Percentiles rank a stretch among this genome's conserved stretches.
Conservation (phyloP, 2,888 invertebrate species). For the Elmis aenea region DNA sequence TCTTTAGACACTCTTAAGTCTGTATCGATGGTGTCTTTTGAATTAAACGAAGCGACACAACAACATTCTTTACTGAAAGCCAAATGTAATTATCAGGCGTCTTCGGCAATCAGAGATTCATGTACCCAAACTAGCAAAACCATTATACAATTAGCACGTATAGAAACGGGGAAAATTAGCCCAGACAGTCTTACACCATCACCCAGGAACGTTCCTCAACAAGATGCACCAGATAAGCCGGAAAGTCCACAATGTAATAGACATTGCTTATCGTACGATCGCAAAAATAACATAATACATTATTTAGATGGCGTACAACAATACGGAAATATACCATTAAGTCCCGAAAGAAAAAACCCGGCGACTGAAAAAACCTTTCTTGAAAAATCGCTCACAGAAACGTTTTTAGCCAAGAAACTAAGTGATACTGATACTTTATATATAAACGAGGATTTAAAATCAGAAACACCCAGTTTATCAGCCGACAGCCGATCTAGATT, state of each 20-base stretch:
- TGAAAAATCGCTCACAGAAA: constrained; percentile 27
- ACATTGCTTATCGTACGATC: constrained; percentile 4
- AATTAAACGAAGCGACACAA: background rate
- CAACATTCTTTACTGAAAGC: background rate
- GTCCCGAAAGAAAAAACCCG: constrained; percentile 2
- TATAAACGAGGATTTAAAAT: background rate
- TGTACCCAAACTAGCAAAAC: constrained; percentile 58
- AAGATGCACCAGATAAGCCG: too few species aligned
- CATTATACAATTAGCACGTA: constrained; percentile 49
- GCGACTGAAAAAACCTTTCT: constrained; percentile 11
- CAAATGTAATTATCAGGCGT: background rate
- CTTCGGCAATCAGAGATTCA: constrained; percentile 11
- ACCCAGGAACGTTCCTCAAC: constrained; percentile 26
- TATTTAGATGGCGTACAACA: constrained; percentile 9
- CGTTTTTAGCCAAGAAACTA: constrained; percentile 29
- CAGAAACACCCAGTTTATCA: background rate
- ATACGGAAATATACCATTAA: background rate
- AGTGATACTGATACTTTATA: constrained; percentile 3
- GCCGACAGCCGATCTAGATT: constrained; percentile 9
- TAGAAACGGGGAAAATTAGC: constrained; percentile 30
- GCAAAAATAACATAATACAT: constrained; percentile 13
- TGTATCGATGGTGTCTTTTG: constrained; percentile 4
- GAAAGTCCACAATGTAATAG: too few species aligned
- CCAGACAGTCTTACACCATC: constrained; percentile 37
- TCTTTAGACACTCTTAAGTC: background rate